Evolutionary conservation across 2,888 invertebrate species (phyloP).

Genomic region (Taenaris catops): DNA sequence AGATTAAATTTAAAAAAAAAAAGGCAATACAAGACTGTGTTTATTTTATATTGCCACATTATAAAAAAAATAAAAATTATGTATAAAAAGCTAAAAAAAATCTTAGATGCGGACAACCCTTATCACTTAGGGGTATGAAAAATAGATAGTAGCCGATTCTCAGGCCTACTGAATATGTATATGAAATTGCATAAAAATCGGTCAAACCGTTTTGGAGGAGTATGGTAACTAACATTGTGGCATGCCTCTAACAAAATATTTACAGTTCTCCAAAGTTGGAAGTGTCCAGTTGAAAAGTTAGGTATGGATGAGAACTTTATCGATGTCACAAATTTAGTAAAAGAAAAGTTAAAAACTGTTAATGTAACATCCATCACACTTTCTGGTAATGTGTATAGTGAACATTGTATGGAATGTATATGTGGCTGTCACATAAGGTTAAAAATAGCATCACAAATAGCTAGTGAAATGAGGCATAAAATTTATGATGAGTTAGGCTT

Average conservation of each 20-base stretch:
- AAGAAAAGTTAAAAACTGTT: conserved; percentile 65
- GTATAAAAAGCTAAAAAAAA: no score
- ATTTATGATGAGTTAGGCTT: conserved; percentile 84
- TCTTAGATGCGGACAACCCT: no score
- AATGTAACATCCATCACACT: conserved; percentile 50
- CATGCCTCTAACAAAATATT: conserved; percentile 89
- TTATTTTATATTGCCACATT: no score
- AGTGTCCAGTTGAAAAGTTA: conserved; percentile 87
- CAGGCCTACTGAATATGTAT: no score
- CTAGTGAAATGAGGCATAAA: conserved; percentile 86
- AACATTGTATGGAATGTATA: conserved; percentile 78
- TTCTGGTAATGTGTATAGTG: conserved; percentile 80
- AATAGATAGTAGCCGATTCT: no score
- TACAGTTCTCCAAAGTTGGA: conserved; percentile 84
- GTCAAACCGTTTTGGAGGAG: no score
- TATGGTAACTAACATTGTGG: no score
- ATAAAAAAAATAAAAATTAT: no score
- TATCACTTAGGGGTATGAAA: no score
- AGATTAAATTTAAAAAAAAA: no score
- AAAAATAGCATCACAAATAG: conserved; percentile 85
- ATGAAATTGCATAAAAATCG: no score
- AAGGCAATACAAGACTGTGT: no score
- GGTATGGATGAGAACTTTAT: conserved; percentile 93
- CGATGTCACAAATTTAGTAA: conserved; percentile 86
- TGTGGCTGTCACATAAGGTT: conserved; percentile 88